A percentile compares a stretch with the other conserved stretches of the same genome.
These are phyloP conservation scores for Aquatica leii DNA, from an alignment of 2,888 invertebrate species.

Conservation along the genomic window DNA sequence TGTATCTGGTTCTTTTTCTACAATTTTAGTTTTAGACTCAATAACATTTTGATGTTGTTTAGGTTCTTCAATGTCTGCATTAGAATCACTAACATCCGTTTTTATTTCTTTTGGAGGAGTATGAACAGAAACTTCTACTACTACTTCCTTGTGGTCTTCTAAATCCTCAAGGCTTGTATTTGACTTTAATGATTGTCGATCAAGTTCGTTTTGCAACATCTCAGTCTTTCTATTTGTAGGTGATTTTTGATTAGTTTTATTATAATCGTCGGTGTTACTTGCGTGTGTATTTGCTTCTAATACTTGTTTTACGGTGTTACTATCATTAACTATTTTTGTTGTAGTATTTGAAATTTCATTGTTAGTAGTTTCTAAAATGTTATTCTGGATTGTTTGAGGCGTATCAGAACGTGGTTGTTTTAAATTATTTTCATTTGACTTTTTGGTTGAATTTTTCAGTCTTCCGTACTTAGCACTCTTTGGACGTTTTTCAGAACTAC, in stretches of 20 bases:
- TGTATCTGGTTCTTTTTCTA: too few relatives aligned
- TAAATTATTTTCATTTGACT: background rate
- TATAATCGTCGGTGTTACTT: background rate
- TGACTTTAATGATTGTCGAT: slow-evolving; percentile 50
- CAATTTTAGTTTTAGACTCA: too few relatives aligned
- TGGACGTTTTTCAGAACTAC: slow-evolving; percentile 44
- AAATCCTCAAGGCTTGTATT: slow-evolving; percentile 55
- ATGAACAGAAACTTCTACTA: slow-evolving; percentile 59
- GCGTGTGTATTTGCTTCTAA: background rate
- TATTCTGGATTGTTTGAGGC: too few relatives aligned
- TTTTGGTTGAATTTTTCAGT: slow-evolving; percentile 3
- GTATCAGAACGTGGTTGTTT: too few relatives aligned
- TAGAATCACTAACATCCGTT: background rate
- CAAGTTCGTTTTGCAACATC: slow-evolving; percentile 31
- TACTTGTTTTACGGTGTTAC: background rate
- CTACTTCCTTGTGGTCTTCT: slow-evolving; percentile 50
- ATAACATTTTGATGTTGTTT: background rate
- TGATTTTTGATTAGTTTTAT: background rate
- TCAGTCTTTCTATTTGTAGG: background rate
- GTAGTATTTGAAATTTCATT: background rate
- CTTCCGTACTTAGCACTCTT: slow-evolving; percentile 47
- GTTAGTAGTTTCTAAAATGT: background rate
- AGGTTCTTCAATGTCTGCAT: background rate
- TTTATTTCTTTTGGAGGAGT: slow-evolving; percentile 51
- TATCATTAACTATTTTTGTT: background rate